Base-by-base conservation (phyloP, 2,888 invertebrate genomes). In the Platycnemis pennipes region DNA sequence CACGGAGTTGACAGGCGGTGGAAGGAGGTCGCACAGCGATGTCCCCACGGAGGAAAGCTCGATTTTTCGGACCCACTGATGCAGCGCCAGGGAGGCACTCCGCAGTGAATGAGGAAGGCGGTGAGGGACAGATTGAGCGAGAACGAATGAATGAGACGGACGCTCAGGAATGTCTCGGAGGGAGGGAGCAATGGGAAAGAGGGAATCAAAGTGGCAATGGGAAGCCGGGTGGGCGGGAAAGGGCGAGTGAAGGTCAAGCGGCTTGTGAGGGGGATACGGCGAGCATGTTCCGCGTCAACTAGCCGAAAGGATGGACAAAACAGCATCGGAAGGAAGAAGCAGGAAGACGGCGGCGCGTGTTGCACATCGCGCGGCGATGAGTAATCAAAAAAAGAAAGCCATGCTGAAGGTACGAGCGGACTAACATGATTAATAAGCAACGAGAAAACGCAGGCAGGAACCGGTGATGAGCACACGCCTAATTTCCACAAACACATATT, bases 261-360 rank as follows among this genome's bases (percentile, higher is more conserved):
- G 77, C 77, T 77, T 77, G 77, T 37, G 37, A 37, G 77, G 77
- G 77, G 37, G 77, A 77, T 31, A 26, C 31, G 11, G 69, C 77
- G 77, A 11, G 31, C 77, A 77, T 77, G 77, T 37, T 13, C 77
- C 31, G 16, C 77, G 77, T 37, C 77, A 77, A 22, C 26, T 77
- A 37, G 77, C 77, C 77, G 77, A 77, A 77, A 77, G 77, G 77
- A 77, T 77, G 77, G 37, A 77, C 77, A 77, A 77, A 77, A 77
- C 37, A 37, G 77, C 77, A 77, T 77, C 77, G 77, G 37, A 37
- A 77, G 77, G 77, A 77, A 77, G n/a, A n/a, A 77, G 37, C 37
- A 37, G 77, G 37, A 77, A 37, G 77, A 26, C 77, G 31, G 37
- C 63, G n/a, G 63, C 37, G 13, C 77, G 37, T 37, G 37, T 26